Evolutionary conservation across 2,113 vertebrate genomes (phyloP), one percentile per base, ranked within the genome.

Genomic region (Varanus salvator): DNA sequence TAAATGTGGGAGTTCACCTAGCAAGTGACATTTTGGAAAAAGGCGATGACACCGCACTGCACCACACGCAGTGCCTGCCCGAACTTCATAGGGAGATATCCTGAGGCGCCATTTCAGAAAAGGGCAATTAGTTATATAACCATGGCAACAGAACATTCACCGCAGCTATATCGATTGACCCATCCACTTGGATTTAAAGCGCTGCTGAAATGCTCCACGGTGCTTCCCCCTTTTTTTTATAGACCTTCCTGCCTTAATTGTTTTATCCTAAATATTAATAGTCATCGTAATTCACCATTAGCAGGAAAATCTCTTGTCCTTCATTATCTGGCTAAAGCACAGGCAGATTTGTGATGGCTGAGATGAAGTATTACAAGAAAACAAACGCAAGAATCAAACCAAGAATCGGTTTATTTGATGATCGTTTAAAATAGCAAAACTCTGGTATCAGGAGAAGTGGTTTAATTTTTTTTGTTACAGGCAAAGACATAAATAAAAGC

Each of bases 51-150:
- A 4, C 34, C 19, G 19, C 8, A 14, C 3, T n/a, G 14, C 71
- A 44, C 5, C 71, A 74, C 31, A n/a, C 29, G 7, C 69, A 29
- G 12, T 29, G 4, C 8, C 60, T 12, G 44, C 17, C 38, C 66
- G 9, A 14, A 17, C 27, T 0, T 38, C 25, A 48, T 27, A 44
- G 38, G 14, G 57, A 34, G 17, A 9, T 68, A 68, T 50, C 29
- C 8, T 38, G n/a, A 90, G 34, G 38, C 38, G 23, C 75, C 86
- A 88, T 85, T 38, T 85, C 57, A n/a, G 8, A 50, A 85, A 85
- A 85, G 87, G 87, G 86, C 64, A 91, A 44, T 44, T 23, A 54
- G 38, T 2, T 52, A 48, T 38, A 15, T 90, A 31, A 52, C 89
- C 85, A 74, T 87, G 85, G 85, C 50, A 77, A 87, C 78, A 3